Conservation (phyloP, 2,797 vertebrate species). For the Sebastes nivosus region DNA sequence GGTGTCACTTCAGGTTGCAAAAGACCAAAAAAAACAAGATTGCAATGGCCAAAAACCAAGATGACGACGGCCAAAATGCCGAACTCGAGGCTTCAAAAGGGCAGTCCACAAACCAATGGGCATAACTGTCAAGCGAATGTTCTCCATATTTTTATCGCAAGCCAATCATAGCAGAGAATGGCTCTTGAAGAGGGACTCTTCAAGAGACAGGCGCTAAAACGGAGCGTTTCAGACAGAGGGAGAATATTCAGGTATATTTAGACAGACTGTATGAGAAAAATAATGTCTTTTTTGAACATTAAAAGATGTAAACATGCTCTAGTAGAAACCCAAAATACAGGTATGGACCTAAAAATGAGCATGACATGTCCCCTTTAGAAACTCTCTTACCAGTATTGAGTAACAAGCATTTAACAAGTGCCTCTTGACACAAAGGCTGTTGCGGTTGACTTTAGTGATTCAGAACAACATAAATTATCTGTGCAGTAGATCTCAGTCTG, state of each 20-base stretch:
- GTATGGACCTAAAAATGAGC: neutral
- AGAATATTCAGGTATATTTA: neutral
- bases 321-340: neutral
- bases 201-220: neutral
- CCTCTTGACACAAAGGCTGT: neutral
- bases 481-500: neutral
- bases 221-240: neutral
- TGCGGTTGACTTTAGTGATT: neutral
- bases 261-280: neutral
- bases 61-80: no score
- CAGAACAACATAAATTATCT: neutral
- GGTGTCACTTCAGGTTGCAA: no score
- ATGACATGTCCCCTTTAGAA: neutral
- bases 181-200: no score
- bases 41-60: no score
- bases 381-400: neutral
- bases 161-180: no score
- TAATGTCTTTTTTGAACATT: neutral
- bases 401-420: neutral
- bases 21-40: no score
- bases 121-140: no score
- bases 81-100: no score
- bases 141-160: no score
- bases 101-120: no score
- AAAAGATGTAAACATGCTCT: neutral